Evolutionary conservation across 1,140 invertebrate genomes (phyloP).

Genomic region (Eriosoma lanigerum): DNA sequence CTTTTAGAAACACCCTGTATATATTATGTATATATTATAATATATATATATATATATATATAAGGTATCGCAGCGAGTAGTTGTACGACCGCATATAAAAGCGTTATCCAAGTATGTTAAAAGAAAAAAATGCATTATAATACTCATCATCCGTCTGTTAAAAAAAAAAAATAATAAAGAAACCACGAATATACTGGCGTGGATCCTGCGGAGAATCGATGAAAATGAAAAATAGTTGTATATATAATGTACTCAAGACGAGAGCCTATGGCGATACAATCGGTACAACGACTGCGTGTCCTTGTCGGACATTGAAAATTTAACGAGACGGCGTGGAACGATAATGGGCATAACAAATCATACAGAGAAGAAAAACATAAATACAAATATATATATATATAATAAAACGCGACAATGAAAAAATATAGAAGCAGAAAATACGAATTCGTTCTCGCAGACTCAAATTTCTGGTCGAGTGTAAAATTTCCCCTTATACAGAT

Average conservation of each 20-base stretch:
- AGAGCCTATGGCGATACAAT: slow-evolving; percentile 18
- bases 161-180: slow-evolving; percentile 13
- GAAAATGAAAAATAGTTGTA: slow-evolving; percentile 30
- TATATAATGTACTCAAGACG: too few relatives aligned
- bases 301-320: slow-evolving; percentile 28
- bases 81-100: too few relatives aligned
- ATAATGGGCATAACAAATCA: slow-evolving; percentile 30
- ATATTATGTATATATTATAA: too few relatives aligned
- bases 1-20: too few relatives aligned
- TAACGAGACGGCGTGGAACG: slow-evolving; percentile 22
- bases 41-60: too few relatives aligned
- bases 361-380: background rate
- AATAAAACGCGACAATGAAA: too few relatives aligned
- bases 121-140: slow-evolving; percentile 12
- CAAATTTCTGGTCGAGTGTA: too few relatives aligned
- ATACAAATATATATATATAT: background rate
- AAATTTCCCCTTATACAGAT: too few relatives aligned
- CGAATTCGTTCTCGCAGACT: too few relatives aligned
- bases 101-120: background rate
- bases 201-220: slow-evolving; percentile 34
- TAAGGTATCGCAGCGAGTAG: too few relatives aligned
- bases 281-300: background rate
- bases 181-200: background rate
- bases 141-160: slow-evolving; percentile 14
- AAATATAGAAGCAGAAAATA: too few relatives aligned